Base-by-base conservation (phyloP, 1,140 invertebrate species). In the Pseudoatta argentina region DNA sequence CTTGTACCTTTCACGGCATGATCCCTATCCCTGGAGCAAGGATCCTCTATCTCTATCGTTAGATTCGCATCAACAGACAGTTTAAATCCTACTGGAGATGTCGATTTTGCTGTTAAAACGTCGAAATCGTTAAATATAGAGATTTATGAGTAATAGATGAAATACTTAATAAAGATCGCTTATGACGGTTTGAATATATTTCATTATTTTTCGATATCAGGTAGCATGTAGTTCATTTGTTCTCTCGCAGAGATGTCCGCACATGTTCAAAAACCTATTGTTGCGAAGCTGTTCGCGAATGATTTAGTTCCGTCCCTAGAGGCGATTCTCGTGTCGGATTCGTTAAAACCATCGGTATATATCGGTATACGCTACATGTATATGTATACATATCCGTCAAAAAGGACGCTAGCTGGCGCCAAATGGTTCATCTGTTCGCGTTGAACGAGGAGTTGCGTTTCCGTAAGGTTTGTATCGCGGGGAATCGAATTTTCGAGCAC, bases 401-500 rank as follows among this genome's bases (percentile, higher is more conserved):
- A 83, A 73, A 73, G 69, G 51, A 75, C 24, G 48, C 16, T 61
- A 48, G 55, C 14, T n/a, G 30, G 21, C 51, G 16, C 21, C 63
- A 48, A 66, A 64, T 34, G 59, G 73, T 79, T 67, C 79, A 66
- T 79, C 82, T 57, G 72, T 77, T 77, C 64, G 72, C 39, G 18
- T 48, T 64, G 79, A 73, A 73, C 55, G 79, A 83, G 69, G 18
- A 83, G 55, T 73, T 73, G 69, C 59, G 61, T 66, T 78, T 64
- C 73, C 75, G 59, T 16, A 66, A 57, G 82, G 48, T 66, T 78
- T 59, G 73, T 78, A 53, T 76, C 73, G 57, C 27, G 73, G 27
- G 48, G 61, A 77, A 76, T 83, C 79, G 71, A 83, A 75, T 63
- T 83, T 83, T 83, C 55, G 53, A 30, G 53, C 69, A n/a, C 12